These are phyloP conservation scores for Luidia sarsii DNA, from an alignment of 53 echinoderm and acorn worm species.

Conservation along the genomic window DNA sequence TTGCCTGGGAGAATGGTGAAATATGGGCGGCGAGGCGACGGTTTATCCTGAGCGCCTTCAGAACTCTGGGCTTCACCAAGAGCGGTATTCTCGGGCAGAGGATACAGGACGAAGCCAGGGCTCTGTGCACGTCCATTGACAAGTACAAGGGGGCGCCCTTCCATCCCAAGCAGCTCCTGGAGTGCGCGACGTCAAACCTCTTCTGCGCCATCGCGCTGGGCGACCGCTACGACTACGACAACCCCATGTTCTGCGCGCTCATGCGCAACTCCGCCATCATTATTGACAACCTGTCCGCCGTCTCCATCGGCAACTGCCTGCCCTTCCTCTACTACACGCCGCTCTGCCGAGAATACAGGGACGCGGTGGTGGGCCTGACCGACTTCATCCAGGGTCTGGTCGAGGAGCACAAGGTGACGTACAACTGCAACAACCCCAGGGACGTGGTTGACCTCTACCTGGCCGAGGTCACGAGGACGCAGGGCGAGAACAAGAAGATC, in stretches of 20 bases:
- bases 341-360: conserved; percentile 39
- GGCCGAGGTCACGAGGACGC: conserved; percentile 35
- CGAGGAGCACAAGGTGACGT: conserved; percentile 23
- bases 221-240: conserved; percentile 55
- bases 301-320: conserved; percentile 45
- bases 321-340: conserved; percentile 63
- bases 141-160: conserved; percentile 37
- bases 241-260: conserved; percentile 35
- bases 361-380: conserved; percentile 12
- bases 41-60: conserved; percentile 56
- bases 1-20: conserved; percentile 66
- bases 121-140: conserved; percentile 24
- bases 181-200: conserved; percentile 49
- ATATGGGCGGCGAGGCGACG: conserved; percentile 62
- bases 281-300: conserved; percentile 24
- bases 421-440: conserved; percentile 38
- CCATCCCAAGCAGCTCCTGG: conserved; percentile 37
- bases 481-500: background rate
- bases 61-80: conserved; percentile 44
- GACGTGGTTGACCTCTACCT: conserved; percentile 66
- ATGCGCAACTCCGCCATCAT: conserved; percentile 49
- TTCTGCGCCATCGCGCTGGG: conserved; percentile 59
- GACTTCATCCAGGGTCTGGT: conserved; percentile 27
- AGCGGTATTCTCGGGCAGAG: conserved; percentile 50
- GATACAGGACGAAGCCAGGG: conserved; percentile 45